Evolutionary conservation across 2,113 vertebrate genomes (phyloP).

Genomic region (Anguilla japonica): DNA sequence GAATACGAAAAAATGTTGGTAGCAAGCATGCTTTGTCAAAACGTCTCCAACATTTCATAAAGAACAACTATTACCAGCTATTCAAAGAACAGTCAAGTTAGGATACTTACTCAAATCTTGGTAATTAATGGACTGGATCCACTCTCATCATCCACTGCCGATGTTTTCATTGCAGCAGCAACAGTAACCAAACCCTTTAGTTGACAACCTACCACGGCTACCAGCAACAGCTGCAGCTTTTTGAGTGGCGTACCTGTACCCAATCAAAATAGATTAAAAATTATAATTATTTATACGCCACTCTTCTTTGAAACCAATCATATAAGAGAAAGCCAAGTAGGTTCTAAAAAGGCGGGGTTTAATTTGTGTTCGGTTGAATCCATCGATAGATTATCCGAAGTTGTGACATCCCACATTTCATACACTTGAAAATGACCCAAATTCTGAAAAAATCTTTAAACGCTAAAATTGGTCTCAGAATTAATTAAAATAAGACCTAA

Average conservation of each 20-base stretch:
- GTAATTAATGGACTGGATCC: slow-evolving; percentile 43
- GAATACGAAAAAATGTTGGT: neutral
- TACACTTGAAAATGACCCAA: neutral
- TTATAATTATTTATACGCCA: slow-evolving; percentile 40
- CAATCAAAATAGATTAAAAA: slow-evolving; percentile 44
- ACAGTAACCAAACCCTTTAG: slow-evolving; percentile 61
- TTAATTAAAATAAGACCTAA: neutral
- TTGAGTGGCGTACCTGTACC: slow-evolving; percentile 49
- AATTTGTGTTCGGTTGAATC: slow-evolving; percentile 47
- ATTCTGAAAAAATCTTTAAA: neutral
- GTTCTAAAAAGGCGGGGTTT: slow-evolving; percentile 43
- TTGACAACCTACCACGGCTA: slow-evolving; percentile 61
- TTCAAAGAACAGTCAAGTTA: slow-evolving; percentile 33
- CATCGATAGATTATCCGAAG: neutral
- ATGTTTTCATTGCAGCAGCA: slow-evolving; percentile 66
- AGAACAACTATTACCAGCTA: slow-evolving; percentile 9
- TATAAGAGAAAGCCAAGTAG: neutral
- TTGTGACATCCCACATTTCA: neutral
- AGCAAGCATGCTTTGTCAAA: neutral
- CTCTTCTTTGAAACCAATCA: slow-evolving; percentile 49
- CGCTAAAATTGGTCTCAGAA: neutral
- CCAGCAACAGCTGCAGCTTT: slow-evolving; percentile 57
- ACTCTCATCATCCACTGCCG: slow-evolving; percentile 60
- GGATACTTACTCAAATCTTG: slow-evolving; percentile 55
- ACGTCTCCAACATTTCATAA: neutral